These are phyloP conservation scores for Lasioglossum calceatum DNA, from an alignment of 2,888 invertebrate genomes.

Conservation along the genomic window DNA sequence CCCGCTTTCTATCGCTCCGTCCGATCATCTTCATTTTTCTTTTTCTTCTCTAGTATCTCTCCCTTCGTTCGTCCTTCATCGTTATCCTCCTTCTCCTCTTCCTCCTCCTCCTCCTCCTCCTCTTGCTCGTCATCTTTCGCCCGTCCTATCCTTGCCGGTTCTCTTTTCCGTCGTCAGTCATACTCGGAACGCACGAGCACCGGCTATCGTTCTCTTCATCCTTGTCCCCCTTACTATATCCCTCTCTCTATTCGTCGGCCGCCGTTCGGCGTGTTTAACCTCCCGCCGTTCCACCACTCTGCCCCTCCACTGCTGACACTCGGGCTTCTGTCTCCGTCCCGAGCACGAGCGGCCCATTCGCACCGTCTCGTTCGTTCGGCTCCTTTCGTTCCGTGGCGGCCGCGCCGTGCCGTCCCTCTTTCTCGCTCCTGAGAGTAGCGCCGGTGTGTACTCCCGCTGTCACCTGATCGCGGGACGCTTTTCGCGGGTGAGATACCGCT, in stretches of 20 bases:
- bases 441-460: constrained; percentile 76
- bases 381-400: constrained; percentile 56
- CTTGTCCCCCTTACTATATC: constrained; percentile 48
- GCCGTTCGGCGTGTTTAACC: constrained; percentile 69
- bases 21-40: constrained; percentile 27
- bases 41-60: constrained; percentile 54
- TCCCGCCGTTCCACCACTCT: constrained; percentile 61
- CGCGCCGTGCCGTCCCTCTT: constrained; percentile 57
- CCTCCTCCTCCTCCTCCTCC: constrained; percentile 21
- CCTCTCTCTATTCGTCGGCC: constrained; percentile 49
- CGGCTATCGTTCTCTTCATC: constrained; percentile 62
- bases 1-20: constrained; percentile 31
- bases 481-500: constrained; percentile 82
- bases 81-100: background rate
- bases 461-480: constrained; percentile 83
- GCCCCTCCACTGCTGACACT: constrained; percentile 46
- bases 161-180: constrained; percentile 54
- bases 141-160: constrained; percentile 21
- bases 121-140: background rate
- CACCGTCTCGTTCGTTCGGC: constrained; percentile 59
- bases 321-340: constrained; percentile 62
- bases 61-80: constrained; percentile 9
- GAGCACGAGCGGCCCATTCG: constrained; percentile 53
- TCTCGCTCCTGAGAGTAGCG: constrained; percentile 68
- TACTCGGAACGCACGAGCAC: constrained; percentile 66